Base-by-base conservation (phyloP, 2,888 invertebrate species). In the Dendrolimus pini region DNA sequence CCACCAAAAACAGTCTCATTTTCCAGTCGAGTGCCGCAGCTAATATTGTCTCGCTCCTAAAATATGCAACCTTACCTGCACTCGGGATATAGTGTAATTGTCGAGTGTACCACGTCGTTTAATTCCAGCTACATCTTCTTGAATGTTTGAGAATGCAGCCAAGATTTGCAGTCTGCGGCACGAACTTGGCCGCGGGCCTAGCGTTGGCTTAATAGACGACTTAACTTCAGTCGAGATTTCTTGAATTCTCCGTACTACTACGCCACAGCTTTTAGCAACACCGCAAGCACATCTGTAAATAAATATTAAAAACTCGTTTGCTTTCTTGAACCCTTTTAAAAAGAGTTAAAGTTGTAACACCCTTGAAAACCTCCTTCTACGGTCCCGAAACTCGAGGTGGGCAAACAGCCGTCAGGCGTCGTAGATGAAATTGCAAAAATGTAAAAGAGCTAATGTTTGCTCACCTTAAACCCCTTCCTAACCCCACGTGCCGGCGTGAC, bases 21-120 rank as follows among this genome's bases (percentile, higher is more conserved):
- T 93, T 93, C 93, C 93, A 88, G 91, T 87, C 92, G 92, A 92
- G 91, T 88, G 91, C 92, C 80, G 82, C 82, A 80, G 82, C 87
- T 89, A 89, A 89, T 88, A 89, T 87, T 85, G 89, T 88, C 88
- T 88, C 84, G 79, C 77, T 77, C 71, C 77, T 85, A 75, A 89
- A 86, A 86, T 86, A 88, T 87, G 83, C 85, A 83, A 77, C 71
- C 81, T 84, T 83, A 89, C 89, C 89, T 89, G 88, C 77, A 77
- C 72, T 71, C 77, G 75, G 80, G 77, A 85, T 82, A 81, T 80
- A 83, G 80, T 84, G 87, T 89, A 90, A 89, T 89, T 84, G 89
- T 83, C 77, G 82, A 81, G 85, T 87, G 83, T 82, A 86, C 80
- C 81, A 85, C 86, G 75, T 83, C 87, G 83, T 84, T 88, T 89